Evolutionary conservation across 2,888 invertebrate species (phyloP).

Genomic region (Leptinotarsa juncta): DNA sequence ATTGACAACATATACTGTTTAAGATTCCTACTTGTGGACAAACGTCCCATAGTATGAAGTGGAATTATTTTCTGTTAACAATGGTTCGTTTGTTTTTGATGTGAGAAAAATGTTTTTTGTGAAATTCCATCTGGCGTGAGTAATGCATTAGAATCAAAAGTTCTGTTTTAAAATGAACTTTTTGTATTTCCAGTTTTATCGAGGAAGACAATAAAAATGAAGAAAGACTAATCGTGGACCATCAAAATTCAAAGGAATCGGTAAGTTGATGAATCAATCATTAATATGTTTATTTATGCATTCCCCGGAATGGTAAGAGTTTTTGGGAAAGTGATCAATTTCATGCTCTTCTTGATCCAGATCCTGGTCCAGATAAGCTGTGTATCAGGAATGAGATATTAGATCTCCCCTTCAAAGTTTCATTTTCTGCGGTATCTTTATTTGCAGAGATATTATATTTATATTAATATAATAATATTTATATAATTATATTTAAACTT

Average conservation of each 20-base stretch:
- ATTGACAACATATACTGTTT: too few relatives aligned
- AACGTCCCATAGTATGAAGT: not conserved
- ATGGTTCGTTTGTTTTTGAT: constrained; percentile 8
- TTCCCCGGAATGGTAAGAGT: too few relatives aligned
- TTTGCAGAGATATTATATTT: too few relatives aligned
- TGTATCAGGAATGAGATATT: too few relatives aligned
- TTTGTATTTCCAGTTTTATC: constrained; percentile 38
- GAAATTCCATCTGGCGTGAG: not conserved
- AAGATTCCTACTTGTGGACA: not conserved
- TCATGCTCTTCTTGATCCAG: too few relatives aligned
- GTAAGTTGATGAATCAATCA: constrained; percentile 34
- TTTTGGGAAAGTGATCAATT: too few relatives aligned
- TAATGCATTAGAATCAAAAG: not conserved
- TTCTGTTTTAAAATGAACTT: not conserved
- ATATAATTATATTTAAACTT: too few relatives aligned
- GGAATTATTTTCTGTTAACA: not conserved
- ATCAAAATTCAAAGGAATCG: constrained; percentile 41
- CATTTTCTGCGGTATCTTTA: too few relatives aligned
- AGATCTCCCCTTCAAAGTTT: too few relatives aligned
- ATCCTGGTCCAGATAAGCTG: too few relatives aligned
- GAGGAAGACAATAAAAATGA: constrained; percentile 43
- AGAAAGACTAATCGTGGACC: constrained; percentile 37
- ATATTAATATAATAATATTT: too few relatives aligned
- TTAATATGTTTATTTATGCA: not conserved
- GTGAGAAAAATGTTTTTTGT: not conserved